These are phyloP conservation scores for Silurus meridionalis DNA, from an alignment of 2,113 vertebrate species.

Conservation along the genomic window DNA sequence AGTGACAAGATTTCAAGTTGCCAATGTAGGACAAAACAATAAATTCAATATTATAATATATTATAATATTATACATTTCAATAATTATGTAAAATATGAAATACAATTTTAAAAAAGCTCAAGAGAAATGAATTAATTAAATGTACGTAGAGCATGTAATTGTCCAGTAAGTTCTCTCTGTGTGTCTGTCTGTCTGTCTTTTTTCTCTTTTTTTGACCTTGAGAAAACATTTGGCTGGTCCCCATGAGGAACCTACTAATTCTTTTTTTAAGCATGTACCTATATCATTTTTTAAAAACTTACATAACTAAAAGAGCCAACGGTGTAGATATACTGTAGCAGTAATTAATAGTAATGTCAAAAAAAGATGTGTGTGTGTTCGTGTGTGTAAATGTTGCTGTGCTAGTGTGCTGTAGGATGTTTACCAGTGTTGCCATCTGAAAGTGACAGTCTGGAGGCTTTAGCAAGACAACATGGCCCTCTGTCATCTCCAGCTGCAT, in stretches of 20 bases:
- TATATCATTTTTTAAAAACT: too few relatives aligned
- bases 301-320: neutral
- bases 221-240: neutral
- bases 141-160: too few relatives aligned
- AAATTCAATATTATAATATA: too few relatives aligned
- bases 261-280: neutral
- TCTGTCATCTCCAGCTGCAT: slow-evolving; percentile 48
- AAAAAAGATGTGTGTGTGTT: slow-evolving; percentile 25
- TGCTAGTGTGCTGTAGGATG: slow-evolving; percentile 24
- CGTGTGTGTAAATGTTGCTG: neutral
- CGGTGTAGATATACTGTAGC: neutral
- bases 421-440: slow-evolving; percentile 38
- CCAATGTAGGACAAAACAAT: too few relatives aligned
- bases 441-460: slow-evolving; percentile 42
- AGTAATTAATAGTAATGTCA: slow-evolving; percentile 2
- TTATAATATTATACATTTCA: too few relatives aligned
- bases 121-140: too few relatives aligned
- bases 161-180: neutral
- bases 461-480: slow-evolving; percentile 31
- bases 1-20: too few relatives aligned
- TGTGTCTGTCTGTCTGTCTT: neutral
- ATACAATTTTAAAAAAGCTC: too few relatives aligned
- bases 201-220: neutral
- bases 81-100: too few relatives aligned
- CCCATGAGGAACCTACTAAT: neutral